Base-by-base conservation (phyloP, 2,113 vertebrate genomes). In the Anguilla japonica region DNA sequence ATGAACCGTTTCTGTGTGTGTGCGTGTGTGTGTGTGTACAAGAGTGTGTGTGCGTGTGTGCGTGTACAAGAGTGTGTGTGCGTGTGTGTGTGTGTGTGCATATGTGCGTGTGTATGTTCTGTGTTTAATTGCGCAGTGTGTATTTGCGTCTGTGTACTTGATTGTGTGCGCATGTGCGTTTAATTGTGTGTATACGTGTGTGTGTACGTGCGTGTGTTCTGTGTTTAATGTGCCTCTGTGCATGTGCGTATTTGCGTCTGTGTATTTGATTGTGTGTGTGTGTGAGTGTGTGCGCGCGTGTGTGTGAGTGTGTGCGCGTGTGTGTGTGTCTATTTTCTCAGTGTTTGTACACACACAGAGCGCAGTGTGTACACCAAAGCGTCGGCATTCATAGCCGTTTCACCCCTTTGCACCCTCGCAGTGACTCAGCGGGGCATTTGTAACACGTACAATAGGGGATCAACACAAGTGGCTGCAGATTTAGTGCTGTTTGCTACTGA, bases 1-100 rank as follows among this genome's bases (percentile, higher is more conserved):
- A 2, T 20, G 5, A 60, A 3, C 2, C 26, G 34, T 60, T 11
- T 60, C 75, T 78, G 79, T 82, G 43, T 86, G 89, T 87, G 63
- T 91, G 89, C 90, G 91, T 85, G 89, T 63, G 34, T 26, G 86
- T 82, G 90, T 91, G 89, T 91, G 86, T 85, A 84, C 90, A 86
- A 90, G 81, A 90, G 86, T 82, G 82, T 88, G 41, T 56, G 43
- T 56, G 43, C 53, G 75, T 80, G 43, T 81, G n/a, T 9, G n/a
- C 53, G 26, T 41, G n/a, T 60, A n/a, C 7, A 39, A n/a, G 50
- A 26, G 53, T n/a, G 40, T 22, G 71, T 53, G 63, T 4, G n/a
- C 15, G 18, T 7, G 16, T 43, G n/a, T 75, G 82, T 82, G 83
- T 89, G 85, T 87, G 29, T 46, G 85, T 84, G 7, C 7, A 7